phyloP scores from a whole-genome alignment of 2,888 invertebrate species.

The Oscheius sp. region DNA sequence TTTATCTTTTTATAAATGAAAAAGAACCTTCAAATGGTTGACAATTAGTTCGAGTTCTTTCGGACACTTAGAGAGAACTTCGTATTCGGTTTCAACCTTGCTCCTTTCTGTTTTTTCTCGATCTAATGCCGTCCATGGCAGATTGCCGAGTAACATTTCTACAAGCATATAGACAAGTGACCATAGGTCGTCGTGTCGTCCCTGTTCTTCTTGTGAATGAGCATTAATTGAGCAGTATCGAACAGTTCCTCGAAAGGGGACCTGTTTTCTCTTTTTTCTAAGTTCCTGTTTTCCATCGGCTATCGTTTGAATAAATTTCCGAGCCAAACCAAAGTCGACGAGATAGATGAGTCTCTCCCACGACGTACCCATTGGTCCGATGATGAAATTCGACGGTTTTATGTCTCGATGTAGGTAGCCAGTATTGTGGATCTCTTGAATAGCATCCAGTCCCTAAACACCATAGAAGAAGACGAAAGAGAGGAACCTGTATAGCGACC shows the following conservation, averaged over 20 bases:
- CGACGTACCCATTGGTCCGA: conserved; percentile 40
- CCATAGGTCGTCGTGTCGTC: conserved; percentile 54
- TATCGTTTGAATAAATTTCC: not conserved
- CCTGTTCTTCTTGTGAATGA: conserved; percentile 50
- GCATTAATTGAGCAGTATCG: conserved; percentile 51
- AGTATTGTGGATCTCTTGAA: conserved; percentile 51
- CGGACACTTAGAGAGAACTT: conserved; percentile 9
- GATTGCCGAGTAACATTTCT: conserved; percentile 41
- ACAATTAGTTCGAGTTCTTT: conserved; percentile 16
- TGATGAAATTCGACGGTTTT: conserved; percentile 50
- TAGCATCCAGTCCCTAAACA: conserved; percentile 38
- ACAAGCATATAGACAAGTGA: conserved; percentile 51
- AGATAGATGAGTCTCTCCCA: conserved; percentile 42
- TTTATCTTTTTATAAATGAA: too few relatives aligned
- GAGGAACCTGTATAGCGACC: conserved; percentile 46
- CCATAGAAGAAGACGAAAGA: too few relatives aligned
- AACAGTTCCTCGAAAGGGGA: conserved; percentile 42
- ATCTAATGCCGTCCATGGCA: conserved; percentile 38
- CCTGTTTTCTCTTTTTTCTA: conserved; percentile 12
- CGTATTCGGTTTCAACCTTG: conserved; percentile 2
- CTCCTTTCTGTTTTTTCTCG: conserved; percentile 21
- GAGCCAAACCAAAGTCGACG: conserved; percentile 53
- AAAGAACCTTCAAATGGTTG: conserved; percentile 21
- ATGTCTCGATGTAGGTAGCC: conserved; percentile 47
- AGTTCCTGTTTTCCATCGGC: not conserved